Conservation (phyloP, 2,797 vertebrate genomes). For the Macropodus opercularis region DNA sequence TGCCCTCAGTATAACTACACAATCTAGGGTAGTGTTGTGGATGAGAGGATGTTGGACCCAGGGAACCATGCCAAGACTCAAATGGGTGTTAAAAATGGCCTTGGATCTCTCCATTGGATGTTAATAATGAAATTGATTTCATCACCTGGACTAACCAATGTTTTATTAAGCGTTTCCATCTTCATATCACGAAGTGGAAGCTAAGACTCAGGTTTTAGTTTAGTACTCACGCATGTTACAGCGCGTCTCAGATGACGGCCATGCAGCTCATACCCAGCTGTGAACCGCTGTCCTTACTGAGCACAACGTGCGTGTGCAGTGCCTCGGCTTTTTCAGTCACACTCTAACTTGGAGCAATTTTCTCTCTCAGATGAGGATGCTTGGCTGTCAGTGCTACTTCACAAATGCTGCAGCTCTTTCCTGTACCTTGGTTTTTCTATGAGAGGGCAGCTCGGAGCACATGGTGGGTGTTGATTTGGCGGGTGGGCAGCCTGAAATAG, state of each 20-base stretch:
- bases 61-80: constrained; percentile 55
- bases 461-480: constrained; percentile 69
- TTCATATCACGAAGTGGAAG: constrained; percentile 18
- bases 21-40: constrained; percentile 49
- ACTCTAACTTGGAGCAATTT: constrained; percentile 54
- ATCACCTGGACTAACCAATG: constrained; percentile 50
- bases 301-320: constrained; percentile 26
- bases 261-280: constrained; percentile 36
- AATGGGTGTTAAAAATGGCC: constrained; percentile 50
- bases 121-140: constrained; percentile 66
- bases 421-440: constrained; percentile 47
- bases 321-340: constrained; percentile 42
- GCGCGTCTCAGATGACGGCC: constrained; percentile 18
- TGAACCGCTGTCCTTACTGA: constrained; percentile 29
- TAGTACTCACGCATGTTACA: constrained; percentile 32
- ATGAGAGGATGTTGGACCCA: constrained; percentile 43
- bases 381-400: constrained; percentile 58
- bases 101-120: constrained; percentile 47
- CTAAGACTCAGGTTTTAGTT: constrained; percentile 44
- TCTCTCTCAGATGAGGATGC: constrained; percentile 44
- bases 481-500: constrained; percentile 58
- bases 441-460: constrained; percentile 55
- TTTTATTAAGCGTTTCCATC: constrained; percentile 53
- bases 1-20: constrained; percentile 53
- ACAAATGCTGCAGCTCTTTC: constrained; percentile 42